Base-by-base conservation (phyloP, 2,113 vertebrate genomes). In the Corydoras maculifer region DNA sequence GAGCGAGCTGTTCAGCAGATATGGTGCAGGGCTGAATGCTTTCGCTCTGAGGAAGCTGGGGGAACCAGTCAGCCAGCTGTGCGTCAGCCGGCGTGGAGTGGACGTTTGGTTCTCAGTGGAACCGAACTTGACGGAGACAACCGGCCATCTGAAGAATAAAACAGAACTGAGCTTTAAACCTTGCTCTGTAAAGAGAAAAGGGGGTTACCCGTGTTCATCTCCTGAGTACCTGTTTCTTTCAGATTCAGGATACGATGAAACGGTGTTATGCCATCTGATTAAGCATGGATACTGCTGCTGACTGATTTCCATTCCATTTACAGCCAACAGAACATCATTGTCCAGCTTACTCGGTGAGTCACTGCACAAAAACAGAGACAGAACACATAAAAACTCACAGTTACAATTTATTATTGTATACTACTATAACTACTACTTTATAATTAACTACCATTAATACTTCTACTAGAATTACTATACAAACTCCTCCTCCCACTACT, bases 291-390 rank as follows among this genome's bases (percentile, higher is more conserved):
- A 93, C 13, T 80, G 90, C 66, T 81, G 87, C 3, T 86, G 75
- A 62, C 96, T 92, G 2, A 96, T 2, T 2, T 92, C 89, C 2
- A 76, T 61, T 48, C 67, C 72, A 51, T 87, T 88, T 32, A 98
- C 32, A 49, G 95, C 96, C 1, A 81, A 84, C 66, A 95, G 67
- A 8, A 97, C 95, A 43, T 97, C 91, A 7, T 80, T 80, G 75
- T 99, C 96, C 82, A 97, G 82, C 77, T 92, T 97, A 0, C 87
- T 91, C 2, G 96, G 96, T 9, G 90, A 88, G 69, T 91, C 88
- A 67, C 96, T 98, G 70, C 1, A 3, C 11, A 65, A 9, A 79
- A 75, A 69, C 13, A 12, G 9, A 13, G 51, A 9, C 13, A 14
- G 10, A 53, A 53, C 0, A 43, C 35, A 43, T 43, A 8, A 43